phyloP scores from a whole-genome alignment of 2,797 vertebrate genomes.

The Eidolon dupreanum region DNA sequence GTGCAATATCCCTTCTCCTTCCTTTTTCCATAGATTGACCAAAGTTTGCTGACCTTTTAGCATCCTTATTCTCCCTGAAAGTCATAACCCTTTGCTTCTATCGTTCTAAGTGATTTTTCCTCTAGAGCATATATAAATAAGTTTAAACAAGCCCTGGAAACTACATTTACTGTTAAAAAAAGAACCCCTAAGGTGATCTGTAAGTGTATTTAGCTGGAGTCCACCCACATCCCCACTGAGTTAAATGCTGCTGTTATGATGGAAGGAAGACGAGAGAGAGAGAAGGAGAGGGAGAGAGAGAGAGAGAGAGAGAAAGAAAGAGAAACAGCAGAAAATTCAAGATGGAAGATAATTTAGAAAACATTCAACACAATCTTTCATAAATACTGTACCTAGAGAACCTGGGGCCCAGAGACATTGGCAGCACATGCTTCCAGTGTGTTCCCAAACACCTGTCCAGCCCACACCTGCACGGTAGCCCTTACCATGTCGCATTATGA shows the following conservation, averaged over 20 bases:
- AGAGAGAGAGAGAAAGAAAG: background rate
- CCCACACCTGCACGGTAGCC: background rate
- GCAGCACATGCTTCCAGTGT: background rate
- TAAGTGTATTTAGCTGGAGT: conserved; percentile 38
- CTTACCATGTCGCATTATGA: background rate
- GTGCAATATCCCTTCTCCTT: background rate
- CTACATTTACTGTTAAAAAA: background rate
- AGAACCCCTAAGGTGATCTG: conserved; percentile 15
- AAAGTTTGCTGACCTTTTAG: background rate
- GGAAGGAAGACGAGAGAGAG: background rate
- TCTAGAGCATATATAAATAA: background rate
- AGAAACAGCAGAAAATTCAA: conserved; percentile 18
- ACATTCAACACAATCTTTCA: background rate
- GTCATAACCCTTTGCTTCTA: background rate
- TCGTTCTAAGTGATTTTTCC: conserved; percentile 13
- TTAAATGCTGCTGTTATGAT: background rate
- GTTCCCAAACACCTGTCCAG: background rate
- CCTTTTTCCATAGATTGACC: background rate
- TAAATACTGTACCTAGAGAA: background rate
- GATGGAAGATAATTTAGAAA: conserved; percentile 18
- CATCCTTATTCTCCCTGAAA: background rate
- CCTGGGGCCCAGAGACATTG: background rate
- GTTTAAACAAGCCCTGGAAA: conserved; percentile 8
- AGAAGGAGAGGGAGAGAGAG: too few relatives aligned
- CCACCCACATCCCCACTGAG: conserved; percentile 2